These are phyloP conservation scores for Triplophysa bombifrons DNA, from an alignment of 2,797 vertebrate species.

Conservation along the genomic window DNA sequence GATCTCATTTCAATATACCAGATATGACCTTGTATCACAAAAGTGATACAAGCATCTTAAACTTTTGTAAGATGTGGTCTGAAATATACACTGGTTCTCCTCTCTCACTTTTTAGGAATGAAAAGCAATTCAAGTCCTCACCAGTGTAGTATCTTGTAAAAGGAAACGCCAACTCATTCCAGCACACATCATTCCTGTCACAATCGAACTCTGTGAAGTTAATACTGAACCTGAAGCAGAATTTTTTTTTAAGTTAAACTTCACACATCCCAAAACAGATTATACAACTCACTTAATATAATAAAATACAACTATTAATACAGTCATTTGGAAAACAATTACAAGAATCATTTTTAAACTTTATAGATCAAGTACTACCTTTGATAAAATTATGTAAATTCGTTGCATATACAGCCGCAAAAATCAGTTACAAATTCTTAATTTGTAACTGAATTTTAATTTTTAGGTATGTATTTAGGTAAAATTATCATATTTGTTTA, in stretches of 20 bases:
- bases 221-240: conserved; percentile 82
- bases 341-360: too few relatives aligned
- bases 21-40: neutral
- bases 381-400: too few relatives aligned
- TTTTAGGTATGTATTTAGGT: too few relatives aligned
- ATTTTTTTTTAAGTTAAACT: neutral
- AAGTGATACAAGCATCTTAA: too few relatives aligned
- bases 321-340: too few relatives aligned
- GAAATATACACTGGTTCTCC: too few relatives aligned
- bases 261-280: neutral
- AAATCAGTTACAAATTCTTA: too few relatives aligned
- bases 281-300: neutral
- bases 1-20: neutral
- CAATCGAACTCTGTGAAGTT: conserved; percentile 91
- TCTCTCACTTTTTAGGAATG: neutral
- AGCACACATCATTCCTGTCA: conserved; percentile 88
- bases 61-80: neutral
- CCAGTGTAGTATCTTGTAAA: conserved; percentile 89
- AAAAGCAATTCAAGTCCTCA: conserved; percentile 57
- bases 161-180: conserved; percentile 90
- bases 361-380: too few relatives aligned
- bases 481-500: too few relatives aligned
- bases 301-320: too few relatives aligned
- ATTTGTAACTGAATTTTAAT: too few relatives aligned
- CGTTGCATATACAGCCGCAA: too few relatives aligned